A percentile compares a stretch with the other conserved stretches of the same genome.
phyloP scores from a whole-genome alignment of 2,888 invertebrate species.

The Diaphora mendica region DNA sequence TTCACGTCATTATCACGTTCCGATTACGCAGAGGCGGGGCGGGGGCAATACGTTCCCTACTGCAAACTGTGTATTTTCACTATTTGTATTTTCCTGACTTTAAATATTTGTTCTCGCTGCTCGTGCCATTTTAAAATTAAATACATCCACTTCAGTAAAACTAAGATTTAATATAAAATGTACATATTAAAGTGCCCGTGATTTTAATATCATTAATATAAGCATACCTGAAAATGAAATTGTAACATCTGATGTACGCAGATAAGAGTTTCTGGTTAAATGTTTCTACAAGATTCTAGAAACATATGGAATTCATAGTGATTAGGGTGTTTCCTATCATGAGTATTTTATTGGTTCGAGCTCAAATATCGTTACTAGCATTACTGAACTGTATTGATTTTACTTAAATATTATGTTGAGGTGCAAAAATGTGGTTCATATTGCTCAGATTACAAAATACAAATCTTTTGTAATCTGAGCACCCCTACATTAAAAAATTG shows the following conservation, averaged over 20 bases:
- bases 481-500: too few relatives aligned
- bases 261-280: not conserved
- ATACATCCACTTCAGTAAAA: not conserved
- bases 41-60: slow-evolving; percentile 50
- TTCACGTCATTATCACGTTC: slow-evolving; percentile 60
- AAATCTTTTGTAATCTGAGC: too few relatives aligned
- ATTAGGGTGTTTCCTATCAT: not conserved
- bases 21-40: slow-evolving; percentile 27
- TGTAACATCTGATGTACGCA: not conserved
- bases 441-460: too few relatives aligned
- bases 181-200: not conserved
- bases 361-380: not conserved
- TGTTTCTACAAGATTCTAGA: not conserved
- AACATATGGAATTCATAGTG: not conserved
- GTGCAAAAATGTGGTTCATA: not conserved
- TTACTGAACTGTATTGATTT: not conserved
- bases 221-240: not conserved
- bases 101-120: slow-evolving; percentile 25
- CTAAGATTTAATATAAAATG: not conserved
- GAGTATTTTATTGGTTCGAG: not conserved
- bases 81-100: too few relatives aligned
- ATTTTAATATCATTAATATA: not conserved
- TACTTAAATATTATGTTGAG: not conserved
- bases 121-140: not conserved
- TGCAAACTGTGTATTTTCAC: slow-evolving; percentile 3